Evolutionary conservation across 1,140 invertebrate genomes (phyloP).

Genomic region (Calosoma granatense): DNA sequence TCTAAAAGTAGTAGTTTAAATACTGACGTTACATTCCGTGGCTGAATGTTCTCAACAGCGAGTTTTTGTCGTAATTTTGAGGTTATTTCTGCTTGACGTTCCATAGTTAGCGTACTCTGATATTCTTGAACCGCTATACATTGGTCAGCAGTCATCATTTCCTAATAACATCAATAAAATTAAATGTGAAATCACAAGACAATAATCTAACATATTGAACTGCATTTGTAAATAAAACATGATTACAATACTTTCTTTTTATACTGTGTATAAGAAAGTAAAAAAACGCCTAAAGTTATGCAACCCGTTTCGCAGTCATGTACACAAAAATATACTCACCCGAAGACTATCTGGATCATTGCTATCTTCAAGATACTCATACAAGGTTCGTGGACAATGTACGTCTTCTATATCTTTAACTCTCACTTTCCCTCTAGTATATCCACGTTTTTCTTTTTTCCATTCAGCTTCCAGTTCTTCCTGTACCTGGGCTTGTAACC

Average conservation of each 20-base stretch:
- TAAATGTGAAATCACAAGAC: constrained; percentile 20
- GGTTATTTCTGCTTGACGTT: constrained; percentile 31
- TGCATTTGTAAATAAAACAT: too few relatives aligned
- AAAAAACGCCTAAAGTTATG: too few relatives aligned
- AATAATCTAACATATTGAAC: constrained; percentile 20
- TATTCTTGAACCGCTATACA: constrained; percentile 29
- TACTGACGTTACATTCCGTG: constrained; percentile 38
- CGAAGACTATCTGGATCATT: constrained; percentile 28
- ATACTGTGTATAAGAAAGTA: too few relatives aligned
- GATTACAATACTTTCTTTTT: too few relatives aligned
- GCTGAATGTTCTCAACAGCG: constrained; percentile 25
- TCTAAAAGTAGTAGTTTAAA: constrained; percentile 40
- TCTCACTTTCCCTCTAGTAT: constrained; percentile 12
- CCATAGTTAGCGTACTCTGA: constrained; percentile 25
- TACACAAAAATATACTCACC: too few relatives aligned
- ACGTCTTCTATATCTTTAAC: constrained; percentile 19
- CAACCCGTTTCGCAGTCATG: too few relatives aligned
- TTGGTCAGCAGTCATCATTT: constrained; percentile 34
- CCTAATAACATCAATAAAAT: constrained; percentile 26
- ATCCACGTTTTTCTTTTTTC: not conserved
- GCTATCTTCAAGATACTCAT: constrained; percentile 22
- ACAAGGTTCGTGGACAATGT: constrained; percentile 22
- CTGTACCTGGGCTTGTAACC: constrained; percentile 19
- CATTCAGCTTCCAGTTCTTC: constrained; percentile 18
- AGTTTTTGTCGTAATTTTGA: constrained; percentile 29